These are phyloP conservation scores for Calidris pugnax DNA, from an alignment of 2,113 vertebrate genomes.

Conservation along the genomic window DNA sequence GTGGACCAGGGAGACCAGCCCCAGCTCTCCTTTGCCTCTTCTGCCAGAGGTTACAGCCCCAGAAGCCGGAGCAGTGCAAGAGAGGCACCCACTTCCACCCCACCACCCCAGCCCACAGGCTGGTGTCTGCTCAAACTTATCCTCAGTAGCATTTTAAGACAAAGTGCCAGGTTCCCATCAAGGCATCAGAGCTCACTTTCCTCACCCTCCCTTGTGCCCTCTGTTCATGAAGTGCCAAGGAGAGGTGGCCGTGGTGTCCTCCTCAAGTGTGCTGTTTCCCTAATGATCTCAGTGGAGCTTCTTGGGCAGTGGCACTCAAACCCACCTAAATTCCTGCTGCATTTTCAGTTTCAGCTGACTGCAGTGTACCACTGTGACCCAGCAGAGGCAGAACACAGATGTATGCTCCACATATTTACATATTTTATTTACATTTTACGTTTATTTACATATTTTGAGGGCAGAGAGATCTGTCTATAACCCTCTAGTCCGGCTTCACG, in stretches of 20 bases:
- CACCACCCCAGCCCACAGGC: not conserved
- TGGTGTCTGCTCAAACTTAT: not conserved
- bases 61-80: not conserved
- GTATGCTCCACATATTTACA: not conserved
- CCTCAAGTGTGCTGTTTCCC: rapidly evolving
- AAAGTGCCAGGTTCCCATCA: not conserved
- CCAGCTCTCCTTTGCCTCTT: not conserved
- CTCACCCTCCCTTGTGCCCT: not conserved
- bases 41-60: not conserved
- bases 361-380: not conserved
- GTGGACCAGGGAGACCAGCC: no score
- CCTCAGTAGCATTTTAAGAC: not conserved
- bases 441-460: not conserved
- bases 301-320: not conserved
- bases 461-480: not conserved
- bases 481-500: not conserved
- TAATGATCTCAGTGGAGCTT: not conserved
- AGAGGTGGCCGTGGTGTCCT: not conserved
- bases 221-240: rapidly evolving
- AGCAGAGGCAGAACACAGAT: not conserved
- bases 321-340: not conserved
- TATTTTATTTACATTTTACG: no score
- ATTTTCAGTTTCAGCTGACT: not conserved
- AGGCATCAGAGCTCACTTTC: not conserved
- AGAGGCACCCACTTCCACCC: not conserved